Base-by-base conservation (phyloP, 2,113 vertebrate species). In the Egretta garzetta region DNA sequence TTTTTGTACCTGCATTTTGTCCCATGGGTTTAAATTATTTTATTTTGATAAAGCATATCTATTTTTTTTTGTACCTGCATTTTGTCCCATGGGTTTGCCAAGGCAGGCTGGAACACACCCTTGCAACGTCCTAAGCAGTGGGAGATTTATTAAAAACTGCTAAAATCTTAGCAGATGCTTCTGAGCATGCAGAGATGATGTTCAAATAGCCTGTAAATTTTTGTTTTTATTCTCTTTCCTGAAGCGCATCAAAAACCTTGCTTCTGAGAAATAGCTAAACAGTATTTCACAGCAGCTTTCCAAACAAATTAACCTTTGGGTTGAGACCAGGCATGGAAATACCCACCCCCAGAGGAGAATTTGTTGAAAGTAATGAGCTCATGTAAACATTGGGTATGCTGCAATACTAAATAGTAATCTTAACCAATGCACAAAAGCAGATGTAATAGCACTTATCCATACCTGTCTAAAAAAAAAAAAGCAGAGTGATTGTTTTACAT, bases 301-400 rank as follows among this genome's bases (percentile, higher is more conserved):
- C 62, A 92, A 89, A 89, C 53, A 94, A 94, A 85, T 95, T 94
- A 95, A 96, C 82, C 87, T 95, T 93, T 95, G 79, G 60, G 53
- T 39, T 93, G 81, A 87, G 68, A 93, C 26, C 63, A 73, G 43
- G 26, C n/a, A 59, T 70, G 33, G 87, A 95, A 92, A 90, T 43
- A 30, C 6, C 17, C 18, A 47, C 16, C 13, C 63, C 16, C 2
- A 1, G n/a, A 88, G n/a, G 60, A 92, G 68, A 63, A 23, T 26
- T 71, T 85, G 93, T 50, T 90, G 35, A 28, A 71, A 80, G 53
- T 67, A 92, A 83, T 89, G 70, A 91, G 23, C 35, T 60, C 63
- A 26, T 72, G 71, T 58, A 92, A 83, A 80, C 30, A 21, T 15
- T 55, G 67, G 9, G 4, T 47, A 16, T 59, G 35, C 26, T 62